These are phyloP conservation scores for Falcaria lacertinaria DNA, from an alignment of 2,888 invertebrate genomes.

Conservation along the genomic window DNA sequence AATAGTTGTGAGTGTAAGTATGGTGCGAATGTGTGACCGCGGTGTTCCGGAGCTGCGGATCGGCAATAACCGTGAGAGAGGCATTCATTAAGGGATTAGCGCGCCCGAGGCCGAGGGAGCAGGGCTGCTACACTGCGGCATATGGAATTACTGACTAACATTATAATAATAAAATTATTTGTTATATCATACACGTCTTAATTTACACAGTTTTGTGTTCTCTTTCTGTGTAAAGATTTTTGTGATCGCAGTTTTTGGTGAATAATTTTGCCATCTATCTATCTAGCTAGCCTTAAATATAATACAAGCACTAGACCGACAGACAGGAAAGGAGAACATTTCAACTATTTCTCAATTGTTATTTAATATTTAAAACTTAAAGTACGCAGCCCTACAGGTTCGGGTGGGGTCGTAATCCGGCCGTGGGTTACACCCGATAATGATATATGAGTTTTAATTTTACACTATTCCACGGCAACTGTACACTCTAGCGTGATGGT, in stretches of 20 bases:
- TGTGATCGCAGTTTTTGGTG: too few relatives aligned
- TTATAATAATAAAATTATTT: too few relatives aligned
- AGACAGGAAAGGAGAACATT: too few relatives aligned
- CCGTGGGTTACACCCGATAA: constrained; percentile 16
- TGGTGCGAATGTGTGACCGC: not conserved
- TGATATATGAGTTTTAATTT: constrained; percentile 27
- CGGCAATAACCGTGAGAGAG: constrained; percentile 6
- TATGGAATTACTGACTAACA: too few relatives aligned
- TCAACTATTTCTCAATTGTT: not conserved
- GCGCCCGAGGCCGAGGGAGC: not conserved
- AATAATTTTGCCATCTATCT: too few relatives aligned
- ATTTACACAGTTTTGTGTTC: too few relatives aligned
- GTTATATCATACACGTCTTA: too few relatives aligned
- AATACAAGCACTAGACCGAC: too few relatives aligned
- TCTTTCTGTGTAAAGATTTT: too few relatives aligned
- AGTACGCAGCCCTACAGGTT: not conserved
- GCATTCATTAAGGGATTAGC: constrained; percentile 7
- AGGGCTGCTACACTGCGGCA: not conserved
- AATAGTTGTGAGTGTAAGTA: not conserved
- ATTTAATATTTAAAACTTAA: not conserved
- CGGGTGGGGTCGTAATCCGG: constrained; percentile 5
- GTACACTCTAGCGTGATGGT: not conserved
- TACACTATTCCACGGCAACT: constrained; percentile 12
- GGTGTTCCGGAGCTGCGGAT: constrained; percentile 6
- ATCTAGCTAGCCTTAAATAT: too few relatives aligned